phyloP scores from a whole-genome alignment of 2,888 invertebrate species.

The Buathra laborator region DNA sequence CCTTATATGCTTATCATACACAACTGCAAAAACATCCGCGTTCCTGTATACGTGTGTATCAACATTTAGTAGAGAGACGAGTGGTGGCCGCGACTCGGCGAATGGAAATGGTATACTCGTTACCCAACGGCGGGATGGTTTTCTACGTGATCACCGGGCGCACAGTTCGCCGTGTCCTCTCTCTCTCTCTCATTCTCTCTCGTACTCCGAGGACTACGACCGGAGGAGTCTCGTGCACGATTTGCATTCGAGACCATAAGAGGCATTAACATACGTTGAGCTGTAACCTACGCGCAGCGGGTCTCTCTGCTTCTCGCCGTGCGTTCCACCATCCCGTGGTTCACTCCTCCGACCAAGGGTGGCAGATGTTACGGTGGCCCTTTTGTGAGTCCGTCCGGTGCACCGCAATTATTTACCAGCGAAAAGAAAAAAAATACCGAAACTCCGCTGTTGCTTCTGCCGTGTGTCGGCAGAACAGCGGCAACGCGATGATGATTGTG shows the following conservation, averaged over 20 bases:
- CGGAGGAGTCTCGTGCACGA: conserved; percentile 44
- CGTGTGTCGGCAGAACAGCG: neutral
- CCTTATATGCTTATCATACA: neutral
- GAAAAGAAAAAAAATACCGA: conserved; percentile 52
- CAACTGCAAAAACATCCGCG: neutral
- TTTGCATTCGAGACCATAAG: conserved; percentile 69
- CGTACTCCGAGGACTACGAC: conserved; percentile 29
- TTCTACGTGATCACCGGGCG: conserved; percentile 10
- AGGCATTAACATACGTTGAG: conserved; percentile 62
- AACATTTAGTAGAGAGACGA: neutral
- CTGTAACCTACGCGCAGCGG: conserved; percentile 27
- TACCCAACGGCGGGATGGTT: conserved; percentile 11
- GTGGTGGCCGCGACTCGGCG: neutral
- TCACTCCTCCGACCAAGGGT: conserved; percentile 39
- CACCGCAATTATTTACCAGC: conserved; percentile 73
- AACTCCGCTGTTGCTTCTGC: conserved; percentile 10
- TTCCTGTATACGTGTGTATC: neutral
- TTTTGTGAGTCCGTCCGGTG: conserved; percentile 74
- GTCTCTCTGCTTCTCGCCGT: neutral
- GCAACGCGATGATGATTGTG: conserved; percentile 44
- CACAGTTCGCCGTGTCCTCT: neutral
- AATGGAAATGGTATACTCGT: conserved; percentile 20
- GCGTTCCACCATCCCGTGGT: conserved; percentile 21
- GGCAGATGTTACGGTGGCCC: conserved; percentile 65
- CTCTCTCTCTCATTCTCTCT: neutral